Conservation (phyloP, 2,113 vertebrate species). For the Acrocephalus kingi region DNA sequence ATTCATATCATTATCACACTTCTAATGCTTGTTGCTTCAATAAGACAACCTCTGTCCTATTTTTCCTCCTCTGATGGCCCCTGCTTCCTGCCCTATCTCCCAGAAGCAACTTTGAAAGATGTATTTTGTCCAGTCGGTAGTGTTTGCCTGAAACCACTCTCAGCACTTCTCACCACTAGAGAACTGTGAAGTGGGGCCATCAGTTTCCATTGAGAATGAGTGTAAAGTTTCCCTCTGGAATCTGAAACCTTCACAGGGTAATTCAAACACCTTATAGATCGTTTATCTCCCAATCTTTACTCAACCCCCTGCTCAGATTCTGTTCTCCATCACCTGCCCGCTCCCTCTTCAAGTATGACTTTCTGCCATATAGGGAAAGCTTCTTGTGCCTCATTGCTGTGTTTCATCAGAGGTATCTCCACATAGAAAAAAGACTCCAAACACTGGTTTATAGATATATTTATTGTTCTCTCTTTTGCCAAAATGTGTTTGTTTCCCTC, state of each 20-base stretch:
- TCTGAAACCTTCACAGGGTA: background rate
- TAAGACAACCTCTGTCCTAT: background rate
- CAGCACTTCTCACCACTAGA: background rate
- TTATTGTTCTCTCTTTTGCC: background rate
- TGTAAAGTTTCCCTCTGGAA: fast-evolving
- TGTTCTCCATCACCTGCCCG: background rate
- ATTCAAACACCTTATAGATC: background rate
- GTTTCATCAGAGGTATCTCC: background rate
- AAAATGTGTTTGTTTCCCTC: background rate
- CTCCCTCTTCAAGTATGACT: background rate
- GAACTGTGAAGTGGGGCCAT: background rate
- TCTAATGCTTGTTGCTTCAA: background rate
- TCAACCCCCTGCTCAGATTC: background rate
- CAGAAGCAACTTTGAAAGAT: background rate
- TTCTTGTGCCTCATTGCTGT: background rate
- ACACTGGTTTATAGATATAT: background rate
- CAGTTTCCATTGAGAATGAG: background rate
- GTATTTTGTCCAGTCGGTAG: background rate
- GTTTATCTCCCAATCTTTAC: background rate
- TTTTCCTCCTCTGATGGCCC: background rate
- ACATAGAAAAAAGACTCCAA: background rate
- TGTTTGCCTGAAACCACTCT: background rate
- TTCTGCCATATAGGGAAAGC: background rate
- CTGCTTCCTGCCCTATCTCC: background rate
- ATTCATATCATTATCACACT: background rate